Conservation (phyloP, 2,797 vertebrate genomes). For the Furcifer pardalis region DNA sequence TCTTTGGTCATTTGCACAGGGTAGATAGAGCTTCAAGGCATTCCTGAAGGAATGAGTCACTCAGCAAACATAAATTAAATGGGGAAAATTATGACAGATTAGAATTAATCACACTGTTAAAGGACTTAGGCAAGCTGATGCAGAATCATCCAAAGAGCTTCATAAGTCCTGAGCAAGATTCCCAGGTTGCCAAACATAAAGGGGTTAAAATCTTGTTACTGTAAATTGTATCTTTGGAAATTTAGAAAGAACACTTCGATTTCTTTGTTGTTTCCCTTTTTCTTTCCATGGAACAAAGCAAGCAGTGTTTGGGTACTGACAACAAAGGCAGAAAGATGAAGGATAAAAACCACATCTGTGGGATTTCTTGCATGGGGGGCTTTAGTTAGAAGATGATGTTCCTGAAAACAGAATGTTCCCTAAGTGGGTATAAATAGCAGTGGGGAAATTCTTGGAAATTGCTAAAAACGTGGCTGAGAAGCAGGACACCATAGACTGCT, state of each 20-base stretch:
- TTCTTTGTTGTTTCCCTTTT: not conserved
- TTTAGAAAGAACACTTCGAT: conserved; percentile 7
- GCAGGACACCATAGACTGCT: too few relatives aligned
- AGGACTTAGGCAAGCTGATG: conserved; percentile 49
- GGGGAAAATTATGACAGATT: conserved; percentile 62
- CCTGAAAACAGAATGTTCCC: conserved; percentile 36
- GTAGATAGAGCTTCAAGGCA: conserved; percentile 60
- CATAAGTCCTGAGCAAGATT: conserved; percentile 37
- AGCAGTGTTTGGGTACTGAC: conserved; percentile 22
- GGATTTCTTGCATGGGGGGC: conserved; percentile 20
- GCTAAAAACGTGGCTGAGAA: not conserved
- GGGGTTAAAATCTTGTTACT: conserved; percentile 40
- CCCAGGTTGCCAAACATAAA: conserved; percentile 26
- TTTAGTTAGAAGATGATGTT: conserved; percentile 16
- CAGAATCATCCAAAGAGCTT: conserved; percentile 40
- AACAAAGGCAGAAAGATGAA: conserved; percentile 39
- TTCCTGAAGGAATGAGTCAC: conserved; percentile 66
- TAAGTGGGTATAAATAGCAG: conserved; percentile 28
- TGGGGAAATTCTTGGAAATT: not conserved
- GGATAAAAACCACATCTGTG: conserved; percentile 23
- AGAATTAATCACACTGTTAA: conserved; percentile 61
- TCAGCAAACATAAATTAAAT: conserved; percentile 52
- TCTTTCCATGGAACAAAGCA: not conserved
- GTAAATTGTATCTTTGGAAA: conserved; percentile 41
- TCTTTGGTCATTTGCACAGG: not conserved